phyloP scores from a whole-genome alignment of 1,140 invertebrate species.

The Carposina sasakii region DNA sequence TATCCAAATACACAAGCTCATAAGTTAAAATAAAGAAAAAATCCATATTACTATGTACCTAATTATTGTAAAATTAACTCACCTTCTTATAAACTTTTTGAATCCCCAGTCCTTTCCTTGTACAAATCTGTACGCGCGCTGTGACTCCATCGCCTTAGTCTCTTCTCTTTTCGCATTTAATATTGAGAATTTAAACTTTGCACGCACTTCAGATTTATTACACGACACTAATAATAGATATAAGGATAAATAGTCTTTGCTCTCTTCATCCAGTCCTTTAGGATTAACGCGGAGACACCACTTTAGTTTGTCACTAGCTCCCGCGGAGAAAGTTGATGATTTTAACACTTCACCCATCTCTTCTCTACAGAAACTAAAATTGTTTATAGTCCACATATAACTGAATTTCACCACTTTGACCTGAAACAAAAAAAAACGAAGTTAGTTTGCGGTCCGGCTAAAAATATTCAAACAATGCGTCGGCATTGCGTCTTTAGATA shows the following conservation, averaged over 20 bases:
- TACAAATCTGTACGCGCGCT: constrained; percentile 96
- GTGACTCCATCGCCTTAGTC: constrained; percentile 98
- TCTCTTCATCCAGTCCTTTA: constrained; percentile 99
- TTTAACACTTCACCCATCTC: constrained; percentile 99
- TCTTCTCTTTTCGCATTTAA: constrained; percentile 99
- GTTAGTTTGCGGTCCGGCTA: constrained; percentile 3
- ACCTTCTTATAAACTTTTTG: constrained; percentile 97
- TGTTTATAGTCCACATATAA: constrained; percentile 99
- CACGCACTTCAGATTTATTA: constrained; percentile 99
- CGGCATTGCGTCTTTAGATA: too few species aligned
- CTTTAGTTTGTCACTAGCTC: constrained; percentile 99
- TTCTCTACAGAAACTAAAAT: constrained; percentile 99
- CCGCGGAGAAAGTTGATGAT: constrained; percentile 99
- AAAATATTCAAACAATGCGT: neutral
- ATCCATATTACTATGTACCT: too few species aligned
- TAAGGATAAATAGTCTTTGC: constrained; percentile 99
- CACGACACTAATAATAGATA: constrained; percentile 99
- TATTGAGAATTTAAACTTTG: constrained; percentile 99
- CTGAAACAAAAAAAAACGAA: constrained; percentile 76
- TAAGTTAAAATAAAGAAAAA: too few species aligned
- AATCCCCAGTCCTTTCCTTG: constrained; percentile 99
- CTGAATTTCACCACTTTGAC: constrained; percentile 99
- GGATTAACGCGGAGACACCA: constrained; percentile 99
- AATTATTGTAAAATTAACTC: constrained; percentile 14
- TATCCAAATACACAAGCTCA: too few species aligned